Percentiles rank a stretch among this genome's conserved stretches.
Conservation (phyloP, 2,113 vertebrate species). For the Fregata magnificens region DNA sequence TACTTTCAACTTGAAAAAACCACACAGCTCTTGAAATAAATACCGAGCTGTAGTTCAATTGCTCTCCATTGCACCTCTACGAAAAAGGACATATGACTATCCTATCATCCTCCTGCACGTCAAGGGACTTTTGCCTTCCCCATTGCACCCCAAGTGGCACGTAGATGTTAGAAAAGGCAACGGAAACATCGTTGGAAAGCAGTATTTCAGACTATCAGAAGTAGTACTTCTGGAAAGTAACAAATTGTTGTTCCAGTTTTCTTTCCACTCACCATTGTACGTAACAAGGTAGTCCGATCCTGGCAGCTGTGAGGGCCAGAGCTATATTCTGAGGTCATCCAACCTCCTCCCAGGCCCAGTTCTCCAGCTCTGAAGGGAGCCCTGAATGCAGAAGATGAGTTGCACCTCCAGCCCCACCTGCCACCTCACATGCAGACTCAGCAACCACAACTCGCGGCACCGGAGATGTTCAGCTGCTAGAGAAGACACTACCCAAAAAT, state of each 20-base stretch:
- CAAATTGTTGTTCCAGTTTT: background rate
- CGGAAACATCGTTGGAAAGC: background rate
- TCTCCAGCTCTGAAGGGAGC: background rate
- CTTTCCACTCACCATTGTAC: background rate
- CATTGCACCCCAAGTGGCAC: background rate
- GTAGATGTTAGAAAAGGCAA: background rate
- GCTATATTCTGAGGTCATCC: background rate
- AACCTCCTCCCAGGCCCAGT: background rate
- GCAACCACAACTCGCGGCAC: background rate
- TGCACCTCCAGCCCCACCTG: background rate
- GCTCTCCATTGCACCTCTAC: background rate
- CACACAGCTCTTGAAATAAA: background rate
- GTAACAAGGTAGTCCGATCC: background rate
- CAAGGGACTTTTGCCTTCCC: background rate
- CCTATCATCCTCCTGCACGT: background rate
- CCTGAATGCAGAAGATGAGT: rapidly evolving
- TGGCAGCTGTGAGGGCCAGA: background rate
- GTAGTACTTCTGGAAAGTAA: background rate
- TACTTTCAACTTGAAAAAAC: background rate
- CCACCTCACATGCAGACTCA: background rate
- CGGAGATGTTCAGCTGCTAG: background rate
- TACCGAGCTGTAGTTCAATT: background rate
- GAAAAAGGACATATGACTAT: background rate
- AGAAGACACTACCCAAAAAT: background rate
- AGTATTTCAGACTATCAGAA: background rate